A percentile compares a stretch with the other conserved stretches of the same genome.
Conservation (phyloP, 2,113 vertebrate species). For the Acanthisitta chloris region DNA sequence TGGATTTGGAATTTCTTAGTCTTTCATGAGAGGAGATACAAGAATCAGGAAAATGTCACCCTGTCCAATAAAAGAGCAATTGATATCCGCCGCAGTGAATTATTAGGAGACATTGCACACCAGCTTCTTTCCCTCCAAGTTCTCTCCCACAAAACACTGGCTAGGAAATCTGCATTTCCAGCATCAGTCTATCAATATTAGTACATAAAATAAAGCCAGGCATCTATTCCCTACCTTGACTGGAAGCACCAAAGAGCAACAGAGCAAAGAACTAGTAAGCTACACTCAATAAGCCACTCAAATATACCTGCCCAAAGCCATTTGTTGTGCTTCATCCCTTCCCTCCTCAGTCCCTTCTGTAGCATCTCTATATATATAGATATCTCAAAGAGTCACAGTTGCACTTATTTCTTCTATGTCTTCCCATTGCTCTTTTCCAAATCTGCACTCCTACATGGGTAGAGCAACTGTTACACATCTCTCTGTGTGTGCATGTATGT, state of each 20-base stretch:
- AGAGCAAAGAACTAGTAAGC: neutral
- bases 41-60: neutral
- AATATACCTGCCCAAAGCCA: neutral
- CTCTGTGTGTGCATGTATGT: fast-evolving
- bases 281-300: neutral
- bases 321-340: neutral
- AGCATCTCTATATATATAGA: too few relatives aligned
- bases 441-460: neutral
- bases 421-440: neutral
- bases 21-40: neutral
- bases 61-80: neutral
- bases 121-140: neutral
- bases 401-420: neutral
- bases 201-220: neutral
- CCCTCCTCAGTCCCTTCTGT: neutral
- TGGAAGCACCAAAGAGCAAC: neutral
- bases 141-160: neutral
- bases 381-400: neutral
- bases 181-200: neutral
- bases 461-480: neutral
- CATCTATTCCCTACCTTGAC: neutral
- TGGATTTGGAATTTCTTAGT: neutral
- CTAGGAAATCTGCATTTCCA: neutral
- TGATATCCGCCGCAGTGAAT: neutral
- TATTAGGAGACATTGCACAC: neutral